phyloP scores from a whole-genome alignment of 2,797 vertebrate species.

The Enteromius afrohamiltoni region DNA sequence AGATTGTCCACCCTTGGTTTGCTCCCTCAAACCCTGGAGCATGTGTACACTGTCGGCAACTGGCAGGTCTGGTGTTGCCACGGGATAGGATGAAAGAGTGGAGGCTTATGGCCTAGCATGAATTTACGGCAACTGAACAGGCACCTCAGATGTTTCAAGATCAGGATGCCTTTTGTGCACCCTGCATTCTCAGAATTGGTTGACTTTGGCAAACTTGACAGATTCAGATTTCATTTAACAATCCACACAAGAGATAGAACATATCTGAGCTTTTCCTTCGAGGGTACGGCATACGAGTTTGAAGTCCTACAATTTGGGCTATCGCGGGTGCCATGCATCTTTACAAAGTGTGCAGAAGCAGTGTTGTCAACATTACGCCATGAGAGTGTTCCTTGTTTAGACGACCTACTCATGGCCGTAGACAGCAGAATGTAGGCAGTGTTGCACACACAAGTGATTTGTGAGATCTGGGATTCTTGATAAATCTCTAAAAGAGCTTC shows the following conservation, averaged over 20 bases:
- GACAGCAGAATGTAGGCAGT: not conserved
- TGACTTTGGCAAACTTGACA: not conserved
- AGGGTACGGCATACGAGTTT: not conserved
- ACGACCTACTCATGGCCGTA: not conserved
- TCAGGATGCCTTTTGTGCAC: not conserved
- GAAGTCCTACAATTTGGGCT: not conserved
- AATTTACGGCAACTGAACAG: not conserved
- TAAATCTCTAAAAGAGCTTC: not conserved
- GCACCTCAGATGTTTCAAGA: not conserved
- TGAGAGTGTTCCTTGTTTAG: not conserved
- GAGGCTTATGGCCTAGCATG: not conserved
- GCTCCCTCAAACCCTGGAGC: no score
- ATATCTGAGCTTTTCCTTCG: not conserved
- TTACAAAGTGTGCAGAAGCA: not conserved
- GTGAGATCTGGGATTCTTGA: not conserved
- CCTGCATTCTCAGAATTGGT: not conserved
- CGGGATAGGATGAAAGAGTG: not conserved
- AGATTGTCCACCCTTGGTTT: no score
- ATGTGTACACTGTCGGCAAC: no score
- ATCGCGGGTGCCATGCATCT: fast-evolving
- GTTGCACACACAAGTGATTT: not conserved
- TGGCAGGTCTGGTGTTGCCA: not conserved
- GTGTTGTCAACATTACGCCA: not conserved
- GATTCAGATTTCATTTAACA: not conserved
- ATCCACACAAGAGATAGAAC: not conserved